Conservation (phyloP, 2,888 invertebrate genomes). For the Campaea margaritaria region DNA sequence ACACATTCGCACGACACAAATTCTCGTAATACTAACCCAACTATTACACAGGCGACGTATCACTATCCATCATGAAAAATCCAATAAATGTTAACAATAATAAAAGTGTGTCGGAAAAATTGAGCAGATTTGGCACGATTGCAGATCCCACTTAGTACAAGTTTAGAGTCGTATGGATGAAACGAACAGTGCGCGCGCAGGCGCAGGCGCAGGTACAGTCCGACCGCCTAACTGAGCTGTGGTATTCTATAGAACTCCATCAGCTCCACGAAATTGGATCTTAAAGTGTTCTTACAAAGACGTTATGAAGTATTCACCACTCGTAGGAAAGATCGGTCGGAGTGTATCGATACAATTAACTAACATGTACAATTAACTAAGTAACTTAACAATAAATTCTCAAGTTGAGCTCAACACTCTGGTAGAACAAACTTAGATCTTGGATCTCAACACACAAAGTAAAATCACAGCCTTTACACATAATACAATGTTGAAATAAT, state of each 20-base stretch:
- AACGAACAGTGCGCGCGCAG: slow-evolving; percentile 38
- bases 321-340: slow-evolving; percentile 8
- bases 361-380: slow-evolving; percentile 10
- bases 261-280: not conserved
- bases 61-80: slow-evolving; percentile 51
- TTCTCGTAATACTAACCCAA: slow-evolving; percentile 45
- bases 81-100: slow-evolving; percentile 54
- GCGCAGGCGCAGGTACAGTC: not conserved
- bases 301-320: not conserved
- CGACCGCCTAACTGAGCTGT: slow-evolving; percentile 3
- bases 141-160: slow-evolving; percentile 52
- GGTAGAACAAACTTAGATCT: slow-evolving; percentile 59
- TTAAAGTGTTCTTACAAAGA: not conserved
- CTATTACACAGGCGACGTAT: slow-evolving; percentile 47
- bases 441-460: slow-evolving; percentile 71
- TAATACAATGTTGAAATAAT: slow-evolving; percentile 57
- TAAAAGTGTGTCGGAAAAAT: slow-evolving; percentile 62
- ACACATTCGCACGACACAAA: slow-evolving; percentile 51
- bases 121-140: slow-evolving; percentile 78
- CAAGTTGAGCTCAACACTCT: slow-evolving; percentile 50
- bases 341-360: slow-evolving; percentile 22
- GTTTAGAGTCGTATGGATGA: slow-evolving; percentile 44
- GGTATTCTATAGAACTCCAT: not conserved
- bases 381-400: slow-evolving; percentile 28
- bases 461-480: slow-evolving; percentile 80